Evolutionary conservation across 53 echinoderm and acorn worm species (phyloP).

Genomic region (Echinarachnius parma): DNA sequence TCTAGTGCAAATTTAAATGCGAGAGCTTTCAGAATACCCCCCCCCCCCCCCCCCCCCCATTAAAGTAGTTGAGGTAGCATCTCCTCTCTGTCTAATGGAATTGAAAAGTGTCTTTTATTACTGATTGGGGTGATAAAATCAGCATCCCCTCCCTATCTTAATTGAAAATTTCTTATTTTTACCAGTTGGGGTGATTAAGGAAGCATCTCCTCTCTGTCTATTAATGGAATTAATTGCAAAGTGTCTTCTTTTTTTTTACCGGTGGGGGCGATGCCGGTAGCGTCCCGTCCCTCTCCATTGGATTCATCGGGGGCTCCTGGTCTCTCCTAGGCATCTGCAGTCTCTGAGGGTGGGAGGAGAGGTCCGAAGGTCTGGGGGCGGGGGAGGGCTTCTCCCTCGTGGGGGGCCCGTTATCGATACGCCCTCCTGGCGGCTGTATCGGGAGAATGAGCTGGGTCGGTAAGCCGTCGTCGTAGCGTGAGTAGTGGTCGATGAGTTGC

Average conservation of each 20-base stretch:
- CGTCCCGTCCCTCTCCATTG: conserved; percentile 32
- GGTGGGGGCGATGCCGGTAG: conserved; percentile 42
- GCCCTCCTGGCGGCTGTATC: conserved; percentile 34
- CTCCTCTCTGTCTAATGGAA: too few species aligned
- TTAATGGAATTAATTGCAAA: not conserved
- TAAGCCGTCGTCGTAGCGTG: conserved; percentile 85
- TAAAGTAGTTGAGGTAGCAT: too few species aligned
- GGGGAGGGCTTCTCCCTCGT: conserved; percentile 32
- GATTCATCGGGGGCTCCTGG: conserved; percentile 18
- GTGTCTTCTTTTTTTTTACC: conserved; percentile 25
- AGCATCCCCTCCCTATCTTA: too few species aligned
- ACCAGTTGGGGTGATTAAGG: too few species aligned
- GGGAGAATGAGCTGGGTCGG: conserved; percentile 77
- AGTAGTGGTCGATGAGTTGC: conserved; percentile 87
- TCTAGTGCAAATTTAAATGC: too few species aligned
- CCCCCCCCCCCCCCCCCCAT: too few species aligned
- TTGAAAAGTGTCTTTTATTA: too few species aligned
- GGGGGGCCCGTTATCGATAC: conserved; percentile 24
- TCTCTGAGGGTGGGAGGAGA: conserved; percentile 36
- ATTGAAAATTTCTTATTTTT: too few species aligned
- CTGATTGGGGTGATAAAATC: too few species aligned
- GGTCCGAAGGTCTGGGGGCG: conserved; percentile 45
- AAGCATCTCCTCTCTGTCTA: too few species aligned
- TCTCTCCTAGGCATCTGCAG: not conserved
- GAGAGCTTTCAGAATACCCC: too few species aligned